Evolutionary conservation across 2,888 invertebrate genomes (phyloP), one percentile per base, ranked within the genome.

Genomic region (Ennomos quercinarius): DNA sequence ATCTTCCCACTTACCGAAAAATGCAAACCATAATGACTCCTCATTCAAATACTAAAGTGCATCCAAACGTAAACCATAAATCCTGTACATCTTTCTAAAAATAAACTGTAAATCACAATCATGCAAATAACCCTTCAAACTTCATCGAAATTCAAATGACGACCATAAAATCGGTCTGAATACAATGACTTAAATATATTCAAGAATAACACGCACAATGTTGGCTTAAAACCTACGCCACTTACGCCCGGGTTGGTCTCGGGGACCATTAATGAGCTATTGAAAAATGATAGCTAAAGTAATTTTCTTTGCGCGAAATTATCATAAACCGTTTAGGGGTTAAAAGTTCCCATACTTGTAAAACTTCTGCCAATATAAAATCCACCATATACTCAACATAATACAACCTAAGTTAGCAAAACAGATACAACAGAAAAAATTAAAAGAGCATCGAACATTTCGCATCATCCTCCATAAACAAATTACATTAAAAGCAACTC

Each of bases 211-310:
- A 71, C 72, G 65, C 74, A 84, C 80, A 85, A 84, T 77, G 73
- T 72, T 63, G 73, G 73, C 73, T 71, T 64, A 74, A 78, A 84
- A 83, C 79, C 82, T 76, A 84, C 71, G 78, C 80, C 84, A 87
- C 89, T 89, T 84, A 87, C 88, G 86, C 81, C 60, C 79, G 85
- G 76, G 79, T 87, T 82, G 84, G 79, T 82, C 81, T 78, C 78
- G 75, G 78, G 76, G 70, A 69, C 73, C 76, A 81, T 83, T 91
- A 91, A 92, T 91, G 89, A 91, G 88, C 91, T 90, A 91, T 92
- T 91, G 92, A 92, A 92, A 91, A 91, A 92, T 92, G 91, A 92
- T 91, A 86, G 87, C 84, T 86, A 89, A 91, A 89, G 89, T 90
- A 84, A 87, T 89, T 87, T 86, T 76, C 74, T 72, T 78, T 77